Percentiles rank a stretch among this genome's conserved stretches.
Conservation (phyloP, 2,113 vertebrate species). For the Orthonyx spaldingii region DNA sequence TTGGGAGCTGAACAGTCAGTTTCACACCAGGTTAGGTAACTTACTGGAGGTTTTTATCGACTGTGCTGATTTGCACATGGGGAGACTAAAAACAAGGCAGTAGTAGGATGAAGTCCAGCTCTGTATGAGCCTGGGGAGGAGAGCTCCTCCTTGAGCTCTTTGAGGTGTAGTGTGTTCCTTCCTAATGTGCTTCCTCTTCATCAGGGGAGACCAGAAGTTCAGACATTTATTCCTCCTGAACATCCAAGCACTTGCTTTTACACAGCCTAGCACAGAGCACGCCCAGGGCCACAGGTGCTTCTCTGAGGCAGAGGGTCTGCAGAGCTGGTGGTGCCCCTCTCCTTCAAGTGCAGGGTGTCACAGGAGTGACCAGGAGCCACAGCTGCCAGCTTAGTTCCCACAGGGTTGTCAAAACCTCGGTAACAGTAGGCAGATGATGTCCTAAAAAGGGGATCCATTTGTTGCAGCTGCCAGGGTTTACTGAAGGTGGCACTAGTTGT, state of each 20-base stretch:
- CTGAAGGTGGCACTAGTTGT: neutral
- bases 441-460: neutral
- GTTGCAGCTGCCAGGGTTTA: neutral
- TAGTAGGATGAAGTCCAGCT: neutral
- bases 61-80: neutral
- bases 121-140: neutral
- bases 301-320: neutral
- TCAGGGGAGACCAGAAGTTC: neutral
- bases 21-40: neutral
- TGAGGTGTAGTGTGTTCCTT: neutral
- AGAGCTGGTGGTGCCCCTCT: neutral
- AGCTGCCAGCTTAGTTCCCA: neutral
- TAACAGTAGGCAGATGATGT: neutral
- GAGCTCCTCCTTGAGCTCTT: neutral
- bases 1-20: neutral
- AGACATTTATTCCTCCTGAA: neutral
- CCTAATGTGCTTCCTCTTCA: neutral
- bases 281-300: accelerated
- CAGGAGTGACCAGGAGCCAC: accelerated
- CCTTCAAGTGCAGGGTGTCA: neutral
- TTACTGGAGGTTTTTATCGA: neutral
- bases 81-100: accelerated
- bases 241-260: neutral
- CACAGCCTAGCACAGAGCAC: neutral
- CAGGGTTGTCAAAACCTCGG: accelerated